Conservation (phyloP, 2,888 invertebrate genomes). For the Xestia rhomboidea region DNA sequence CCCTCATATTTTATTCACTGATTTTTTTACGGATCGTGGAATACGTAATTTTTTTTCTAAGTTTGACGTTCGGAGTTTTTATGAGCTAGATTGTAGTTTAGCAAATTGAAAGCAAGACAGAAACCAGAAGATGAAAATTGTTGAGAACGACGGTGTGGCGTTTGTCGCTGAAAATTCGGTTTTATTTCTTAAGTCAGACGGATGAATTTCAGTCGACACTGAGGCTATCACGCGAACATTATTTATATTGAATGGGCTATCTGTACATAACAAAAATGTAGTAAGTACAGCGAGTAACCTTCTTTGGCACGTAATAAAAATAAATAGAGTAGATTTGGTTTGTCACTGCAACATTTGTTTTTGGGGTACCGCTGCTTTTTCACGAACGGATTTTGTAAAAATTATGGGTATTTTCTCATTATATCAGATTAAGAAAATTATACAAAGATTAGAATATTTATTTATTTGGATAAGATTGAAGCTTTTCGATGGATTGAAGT, state of each 20-base stretch:
- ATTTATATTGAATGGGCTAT: conserved; percentile 70
- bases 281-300: conserved; percentile 61
- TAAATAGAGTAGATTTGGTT: conserved; percentile 63
- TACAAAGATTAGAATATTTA: neutral
- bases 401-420: neutral
- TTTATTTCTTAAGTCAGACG: conserved; percentile 53
- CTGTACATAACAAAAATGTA: conserved; percentile 65
- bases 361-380: conserved; percentile 38
- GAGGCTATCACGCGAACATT: conserved; percentile 63
- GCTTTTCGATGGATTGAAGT: too few species aligned
- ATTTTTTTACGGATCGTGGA: conserved; percentile 87
- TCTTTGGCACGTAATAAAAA: conserved; percentile 69
- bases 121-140: conserved; percentile 49
- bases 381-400: conserved; percentile 1
- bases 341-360: conserved; percentile 62
- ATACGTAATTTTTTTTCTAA: conserved; percentile 84
- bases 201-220: conserved; percentile 51
- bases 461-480: neutral
- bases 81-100: conserved; percentile 63
- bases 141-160: conserved; percentile 14
- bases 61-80: conserved; percentile 73
- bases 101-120: conserved; percentile 54
- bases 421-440: neutral
- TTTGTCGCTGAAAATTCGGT: conserved; percentile 43
- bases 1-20: conserved; percentile 90